phyloP scores from a whole-genome alignment of 2,888 invertebrate genomes.

The Auanema sp. region DNA sequence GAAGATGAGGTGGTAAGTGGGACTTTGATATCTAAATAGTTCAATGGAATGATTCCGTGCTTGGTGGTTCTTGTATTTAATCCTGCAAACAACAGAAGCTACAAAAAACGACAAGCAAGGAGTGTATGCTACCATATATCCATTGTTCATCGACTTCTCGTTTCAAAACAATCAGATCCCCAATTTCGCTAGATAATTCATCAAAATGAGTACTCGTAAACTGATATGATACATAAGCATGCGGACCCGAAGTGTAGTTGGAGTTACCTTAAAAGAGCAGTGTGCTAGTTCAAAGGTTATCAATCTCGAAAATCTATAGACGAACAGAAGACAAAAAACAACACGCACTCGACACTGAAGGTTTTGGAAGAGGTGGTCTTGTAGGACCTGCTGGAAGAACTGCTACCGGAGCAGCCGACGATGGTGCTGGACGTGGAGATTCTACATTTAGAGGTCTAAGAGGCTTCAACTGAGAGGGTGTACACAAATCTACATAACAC shows the following conservation, averaged over 20 bases:
- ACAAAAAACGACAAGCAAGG: conserved; percentile 1
- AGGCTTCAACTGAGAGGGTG: no score
- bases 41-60: conserved; percentile 53
- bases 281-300: no score
- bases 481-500: no score
- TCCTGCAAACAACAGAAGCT: conserved; percentile 23
- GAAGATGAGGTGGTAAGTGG: conserved; percentile 34
- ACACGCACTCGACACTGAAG: no score
- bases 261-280: neutral
- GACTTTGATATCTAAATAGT: conserved; percentile 50
- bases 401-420: no score
- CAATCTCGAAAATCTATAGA: no score
- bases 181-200: conserved; percentile 45
- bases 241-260: conserved; percentile 25
- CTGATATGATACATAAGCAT: conserved; percentile 45
- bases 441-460: no score
- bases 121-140: conserved; percentile 44
- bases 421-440: no score
- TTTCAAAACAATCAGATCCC: conserved; percentile 51
- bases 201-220: conserved; percentile 48
- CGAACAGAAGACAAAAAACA: no score
- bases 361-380: no score
- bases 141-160: conserved; percentile 57
- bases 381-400: no score
- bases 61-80: conserved; percentile 35